phyloP scores from a whole-genome alignment of 1,140 invertebrate species.

The Drosophila subobscura region DNA sequence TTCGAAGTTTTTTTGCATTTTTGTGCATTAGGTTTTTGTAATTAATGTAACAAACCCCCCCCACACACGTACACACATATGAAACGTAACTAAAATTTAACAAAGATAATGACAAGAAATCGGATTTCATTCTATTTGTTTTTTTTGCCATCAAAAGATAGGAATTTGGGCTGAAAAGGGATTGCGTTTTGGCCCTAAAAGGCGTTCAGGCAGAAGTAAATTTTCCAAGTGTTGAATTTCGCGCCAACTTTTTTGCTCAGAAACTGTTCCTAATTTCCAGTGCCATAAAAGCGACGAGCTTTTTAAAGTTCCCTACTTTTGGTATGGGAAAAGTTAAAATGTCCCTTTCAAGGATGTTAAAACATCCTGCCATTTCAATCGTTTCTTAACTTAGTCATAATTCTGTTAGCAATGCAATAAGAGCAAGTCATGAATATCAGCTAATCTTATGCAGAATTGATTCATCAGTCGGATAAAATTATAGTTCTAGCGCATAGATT shows the following conservation, averaged over 20 bases:
- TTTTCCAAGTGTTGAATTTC: slow-evolving; percentile 40
- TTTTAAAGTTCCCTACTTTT: slow-evolving; percentile 3
- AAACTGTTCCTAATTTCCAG: slow-evolving; percentile 61
- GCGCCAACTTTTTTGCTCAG: slow-evolving; percentile 42
- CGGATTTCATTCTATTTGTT: neutral
- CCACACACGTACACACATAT: slow-evolving; percentile 22
- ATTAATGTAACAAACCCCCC: slow-evolving; percentile 41
- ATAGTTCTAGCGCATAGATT: too few species aligned
- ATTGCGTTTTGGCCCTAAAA: slow-evolving; percentile 11
- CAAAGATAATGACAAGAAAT: slow-evolving; percentile 42
- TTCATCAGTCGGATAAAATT: too few species aligned
- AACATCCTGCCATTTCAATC: slow-evolving; percentile 40
- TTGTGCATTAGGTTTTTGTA: slow-evolving; percentile 76
- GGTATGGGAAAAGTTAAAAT: neutral
- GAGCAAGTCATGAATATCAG: too few species aligned
- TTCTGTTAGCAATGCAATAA: too few species aligned
- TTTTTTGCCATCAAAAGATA: neutral
- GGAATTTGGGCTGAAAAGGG: too few species aligned
- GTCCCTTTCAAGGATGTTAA: slow-evolving; percentile 10
- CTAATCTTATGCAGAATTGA: too few species aligned
- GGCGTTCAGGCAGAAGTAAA: slow-evolving; percentile 17
- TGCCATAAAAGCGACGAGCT: slow-evolving; percentile 26
- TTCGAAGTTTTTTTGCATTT: slow-evolving; percentile 68
- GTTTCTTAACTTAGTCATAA: too few species aligned
- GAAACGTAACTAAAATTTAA: slow-evolving; percentile 68